These are phyloP conservation scores for Crocuta crocuta DNA, from an alignment of 2,113 vertebrate species.

Conservation along the genomic window DNA sequence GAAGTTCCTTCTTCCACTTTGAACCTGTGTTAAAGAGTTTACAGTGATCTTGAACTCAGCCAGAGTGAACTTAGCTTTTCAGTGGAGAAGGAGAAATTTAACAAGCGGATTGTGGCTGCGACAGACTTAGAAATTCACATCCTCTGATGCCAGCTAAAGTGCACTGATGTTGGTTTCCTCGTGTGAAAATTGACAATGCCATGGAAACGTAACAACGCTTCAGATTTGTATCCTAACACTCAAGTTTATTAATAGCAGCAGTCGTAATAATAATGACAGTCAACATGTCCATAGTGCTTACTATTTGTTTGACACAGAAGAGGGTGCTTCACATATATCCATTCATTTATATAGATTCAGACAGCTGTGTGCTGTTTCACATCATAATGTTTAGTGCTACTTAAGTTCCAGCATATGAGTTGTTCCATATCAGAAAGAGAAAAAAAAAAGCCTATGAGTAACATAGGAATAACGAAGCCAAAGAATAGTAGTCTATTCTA, in stretches of 20 bases:
- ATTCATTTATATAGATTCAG: neutral
- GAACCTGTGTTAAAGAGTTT: neutral
- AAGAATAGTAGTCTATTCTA: neutral
- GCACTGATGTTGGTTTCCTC: neutral
- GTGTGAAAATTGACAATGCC: neutral
- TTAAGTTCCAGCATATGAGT: neutral
- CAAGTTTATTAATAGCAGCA: neutral
- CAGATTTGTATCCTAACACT: neutral
- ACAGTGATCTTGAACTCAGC: neutral
- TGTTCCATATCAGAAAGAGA: neutral
- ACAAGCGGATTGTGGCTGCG: neutral
- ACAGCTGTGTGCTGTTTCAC: neutral
- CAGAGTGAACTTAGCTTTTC: neutral
- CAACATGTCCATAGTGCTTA: fast-evolving
- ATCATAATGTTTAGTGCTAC: neutral
- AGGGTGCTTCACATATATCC: neutral
- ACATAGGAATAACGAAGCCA: neutral
- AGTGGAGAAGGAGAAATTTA: neutral
- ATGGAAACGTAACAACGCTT: neutral
- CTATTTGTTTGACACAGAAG: neutral
- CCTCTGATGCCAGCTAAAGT: neutral
- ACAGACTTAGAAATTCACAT: neutral
- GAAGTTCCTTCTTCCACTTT: neutral
- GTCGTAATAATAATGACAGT: neutral
- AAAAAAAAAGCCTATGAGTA: neutral